Evolutionary conservation across 2,113 vertebrate species (phyloP), one percentile per base, ranked within the genome.

Genomic region (zebrafish (Danio rerio)): DNA sequence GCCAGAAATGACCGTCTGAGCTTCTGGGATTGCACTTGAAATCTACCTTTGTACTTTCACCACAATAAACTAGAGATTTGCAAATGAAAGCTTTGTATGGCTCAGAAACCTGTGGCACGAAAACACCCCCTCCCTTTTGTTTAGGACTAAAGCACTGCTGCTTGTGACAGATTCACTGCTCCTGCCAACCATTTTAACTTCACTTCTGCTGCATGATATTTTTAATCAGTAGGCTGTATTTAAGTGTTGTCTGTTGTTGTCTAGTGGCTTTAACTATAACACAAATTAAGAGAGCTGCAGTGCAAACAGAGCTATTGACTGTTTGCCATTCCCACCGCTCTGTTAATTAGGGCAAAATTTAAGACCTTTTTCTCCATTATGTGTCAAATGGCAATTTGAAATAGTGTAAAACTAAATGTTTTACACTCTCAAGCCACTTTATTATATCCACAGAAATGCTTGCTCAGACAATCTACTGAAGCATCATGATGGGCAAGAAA

Each of bases 281-380:
- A 15, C 45, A 84, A 18, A 70, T 53, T 12, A 61, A 52, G 16
- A 84, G 21, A 70, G 47, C 63, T 70, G 61, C 49, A 62, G 18
- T 80, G 18, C 21, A 47, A 68, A 18, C 20, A 79, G 50, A 11
- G 15, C 47, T 47, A 68, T 47, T 69, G 40, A 74, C 70, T 69
- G 42, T 1, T 42, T 82, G 68, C 13, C 52, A 72, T 63, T 71
- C 47, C 16, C 31, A 65, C 53, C 47, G 66, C 18, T 7, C 9
- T 53, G 4, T 13, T 68, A 72, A 71, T 78, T 70, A 79, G 73
- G 42, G 56, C 70, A 52, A 62, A 10, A 45, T 15, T 50, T 21
- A 66, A 21, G 80, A 58, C 15, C 43, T 42, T 31, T 8, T 66
- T 42, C 0, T 58, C n/a, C 31, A 31, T 31, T 31, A 31, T 31